Evolutionary conservation across 2,797 vertebrate genomes (phyloP).

Genomic region (Falco columbarius): DNA sequence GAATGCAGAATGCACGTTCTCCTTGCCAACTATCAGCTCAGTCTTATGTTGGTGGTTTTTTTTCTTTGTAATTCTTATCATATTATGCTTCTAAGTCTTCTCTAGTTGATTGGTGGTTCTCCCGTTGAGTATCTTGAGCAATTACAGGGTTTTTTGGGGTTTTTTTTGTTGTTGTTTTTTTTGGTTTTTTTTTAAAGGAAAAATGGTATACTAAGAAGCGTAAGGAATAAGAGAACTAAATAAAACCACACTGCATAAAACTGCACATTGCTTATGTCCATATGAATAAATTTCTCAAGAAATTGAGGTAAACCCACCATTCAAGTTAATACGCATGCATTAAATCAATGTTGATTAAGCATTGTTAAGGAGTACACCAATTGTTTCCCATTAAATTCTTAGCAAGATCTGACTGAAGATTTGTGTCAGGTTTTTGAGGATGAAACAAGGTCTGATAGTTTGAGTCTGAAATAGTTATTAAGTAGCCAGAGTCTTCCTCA

Average conservation of each 20-base stretch:
- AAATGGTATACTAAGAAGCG: fast-evolving
- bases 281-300: not conserved
- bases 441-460: not conserved
- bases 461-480: not conserved
- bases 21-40: not conserved
- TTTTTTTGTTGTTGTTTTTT: not conserved
- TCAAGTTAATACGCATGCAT: not conserved
- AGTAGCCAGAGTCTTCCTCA: not conserved
- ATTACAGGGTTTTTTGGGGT: not conserved
- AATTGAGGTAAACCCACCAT: not conserved
- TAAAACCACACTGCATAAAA: not conserved
- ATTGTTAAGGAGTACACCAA: not conserved
- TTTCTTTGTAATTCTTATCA: not conserved
- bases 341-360: not conserved
- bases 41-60: not conserved
- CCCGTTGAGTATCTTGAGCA: not conserved
- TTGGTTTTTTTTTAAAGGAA: not conserved
- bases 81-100: not conserved
- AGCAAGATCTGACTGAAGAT: not conserved
- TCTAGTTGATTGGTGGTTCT: not conserved
- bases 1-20: not conserved
- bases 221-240: not conserved
- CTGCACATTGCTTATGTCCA: not conserved
- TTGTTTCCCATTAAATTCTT: not conserved
- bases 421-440: not conserved